Conservation (phyloP, 2,797 vertebrate species). For the Tolypeutes matacus region DNA sequence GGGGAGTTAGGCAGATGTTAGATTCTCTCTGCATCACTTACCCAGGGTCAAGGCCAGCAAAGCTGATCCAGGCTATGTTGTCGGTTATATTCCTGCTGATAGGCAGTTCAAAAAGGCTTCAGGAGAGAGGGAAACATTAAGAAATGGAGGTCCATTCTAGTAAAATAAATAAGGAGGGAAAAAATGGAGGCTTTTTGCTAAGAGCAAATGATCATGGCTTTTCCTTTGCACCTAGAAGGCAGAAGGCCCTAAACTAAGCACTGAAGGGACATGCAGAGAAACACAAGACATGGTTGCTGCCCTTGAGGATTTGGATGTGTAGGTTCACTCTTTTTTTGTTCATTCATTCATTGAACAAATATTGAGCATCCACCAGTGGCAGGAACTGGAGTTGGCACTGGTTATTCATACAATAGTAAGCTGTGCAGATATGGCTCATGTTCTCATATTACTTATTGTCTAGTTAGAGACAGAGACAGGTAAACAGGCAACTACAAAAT, state of each 20-base stretch:
- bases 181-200: not conserved
- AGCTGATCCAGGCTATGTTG: not conserved
- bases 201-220: conserved; percentile 1
- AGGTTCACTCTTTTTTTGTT: not conserved
- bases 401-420: not conserved
- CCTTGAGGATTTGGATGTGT: not conserved
- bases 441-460: not conserved
- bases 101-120: not conserved
- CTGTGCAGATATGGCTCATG: not conserved
- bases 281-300: not conserved
- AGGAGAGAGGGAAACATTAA: not conserved
- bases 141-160: not conserved
- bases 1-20: not conserved
- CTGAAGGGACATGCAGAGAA: not conserved
- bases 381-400: not conserved
- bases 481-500: not conserved
- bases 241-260: not conserved
- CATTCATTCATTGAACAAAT: conserved; percentile 13
- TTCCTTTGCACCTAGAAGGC: conserved; percentile 14
- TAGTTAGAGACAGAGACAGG: not conserved
- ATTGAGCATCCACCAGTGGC: not conserved
- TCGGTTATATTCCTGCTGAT: not conserved
- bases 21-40: not conserved
- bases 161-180: not conserved
- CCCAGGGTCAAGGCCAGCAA: not conserved